Evolutionary conservation across 2,797 vertebrate genomes (phyloP), one percentile per base, ranked within the genome.

Genomic region (Muraenolepis orangiensis): DNA sequence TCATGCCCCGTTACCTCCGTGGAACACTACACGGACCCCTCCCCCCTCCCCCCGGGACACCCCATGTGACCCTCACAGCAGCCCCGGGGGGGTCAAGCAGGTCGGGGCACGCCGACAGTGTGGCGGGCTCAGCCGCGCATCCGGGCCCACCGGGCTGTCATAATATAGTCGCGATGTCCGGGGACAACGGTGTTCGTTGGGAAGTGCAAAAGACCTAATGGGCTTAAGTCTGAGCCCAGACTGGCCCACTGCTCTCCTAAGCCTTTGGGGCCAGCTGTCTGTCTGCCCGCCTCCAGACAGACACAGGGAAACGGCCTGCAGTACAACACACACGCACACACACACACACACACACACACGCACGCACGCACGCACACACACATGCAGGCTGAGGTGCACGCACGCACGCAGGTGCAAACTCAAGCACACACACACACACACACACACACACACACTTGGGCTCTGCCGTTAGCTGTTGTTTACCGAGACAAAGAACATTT

Each of bases 231-330:
- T 83, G 81, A 79, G 87, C 79, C 82, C 83, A 91, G 90, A 90
- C 91, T 86, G 85, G 85, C 85, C 87, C 86, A 89, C 85, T 85
- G 87, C 85, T 91, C 87, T 87, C 79, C 78, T 93, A 93, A 94
- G 91, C 90, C 86, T 92, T 92, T 92, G 89, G n/a, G n/a, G 87
- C 91, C 92, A 94, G 91, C 92, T 93, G 93, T 91, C 91, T 75
- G 86, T 91, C 90, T 88, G 88, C 83, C 90, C 87, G 87, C 83
- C 72, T 86, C 78, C 85, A 84, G 88, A 88, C 82, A 57, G 85
- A 78, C 87, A 82, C 76, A 71, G 89, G 23, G 80, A 81, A 81
- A 16, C 42, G 69, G 78, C 74, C 83, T 85, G 73, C 23, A 26
- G 29, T 20, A 13, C 69, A 83, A 57, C 70, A 71, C 34, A 40